Evolutionary conservation across 1,140 invertebrate species (phyloP), one percentile per base, ranked within the genome.

Genomic region (Piezodorus guildinii): DNA sequence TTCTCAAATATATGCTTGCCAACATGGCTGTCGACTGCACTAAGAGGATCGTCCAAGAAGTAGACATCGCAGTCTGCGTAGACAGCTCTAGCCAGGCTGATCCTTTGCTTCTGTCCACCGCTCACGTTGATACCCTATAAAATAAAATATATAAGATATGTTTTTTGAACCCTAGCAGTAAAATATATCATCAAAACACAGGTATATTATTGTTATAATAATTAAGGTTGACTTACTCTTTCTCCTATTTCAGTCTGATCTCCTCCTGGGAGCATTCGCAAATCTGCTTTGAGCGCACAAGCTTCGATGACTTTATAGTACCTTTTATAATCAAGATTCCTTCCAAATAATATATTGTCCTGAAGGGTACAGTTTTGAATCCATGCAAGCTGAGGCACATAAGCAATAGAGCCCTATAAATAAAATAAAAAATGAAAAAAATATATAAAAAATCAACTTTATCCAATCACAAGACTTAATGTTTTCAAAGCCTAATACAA

Each of bases 21-120:
- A 17, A 98, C 94, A 74, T 97, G 93, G 45, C 89, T 85, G 74
- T 98, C 95, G 3, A 98, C 91, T 9, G 95, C 94, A 71, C 92
- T 94, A 15, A 99, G 79, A 2, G 95, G 94, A 82, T 98, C 95
- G 74, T 99, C 96, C 68, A 98, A 76, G 69, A 92, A 84, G 74
- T 94, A 96, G 51, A 95, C 79, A 72, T 98, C 92, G 1, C 88
- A 82, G 73, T 95, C 83, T 68, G 82, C 85, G 51, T 71, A 98
- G 17, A 97, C 89, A 27, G 95, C 94, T 71, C 96, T 80, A 0
- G 96, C 96, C 52, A 99, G 77, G 66, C 89, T 92, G 17, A 98
- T 90, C 70, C 96, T 80, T 74, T 97, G 94, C 73, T 98, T 98
- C 73, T 99, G 96, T 27, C 96, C 96, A 56, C 96, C 96, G 62